phyloP scores from a whole-genome alignment of 2,888 invertebrate genomes.

The Furcula furcula region DNA sequence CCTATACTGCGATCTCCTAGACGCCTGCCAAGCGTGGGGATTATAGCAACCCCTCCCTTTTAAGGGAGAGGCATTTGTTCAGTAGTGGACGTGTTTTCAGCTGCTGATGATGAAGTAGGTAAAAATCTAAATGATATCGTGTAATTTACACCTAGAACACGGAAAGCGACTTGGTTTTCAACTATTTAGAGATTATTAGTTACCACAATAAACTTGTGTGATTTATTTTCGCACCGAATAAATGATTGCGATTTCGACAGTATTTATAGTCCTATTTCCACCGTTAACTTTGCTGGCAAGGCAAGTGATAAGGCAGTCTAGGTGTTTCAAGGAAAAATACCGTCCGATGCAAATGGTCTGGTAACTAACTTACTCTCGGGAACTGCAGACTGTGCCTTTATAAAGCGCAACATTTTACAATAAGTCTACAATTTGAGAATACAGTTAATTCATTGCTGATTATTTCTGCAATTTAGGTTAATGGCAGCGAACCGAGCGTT shows the following conservation, averaged over 20 bases:
- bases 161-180: too few species aligned
- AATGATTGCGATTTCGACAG: constrained; percentile 21
- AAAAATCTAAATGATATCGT: too few species aligned
- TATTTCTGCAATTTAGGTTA: not conserved
- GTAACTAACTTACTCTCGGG: constrained; percentile 54
- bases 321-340: constrained; percentile 65
- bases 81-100: too few species aligned
- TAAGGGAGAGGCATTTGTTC: too few species aligned
- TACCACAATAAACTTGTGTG: too few species aligned
- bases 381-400: constrained; percentile 53
- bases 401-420: constrained; percentile 28
- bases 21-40: too few species aligned
- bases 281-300: constrained; percentile 44
- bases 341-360: constrained; percentile 63
- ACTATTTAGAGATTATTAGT: too few species aligned
- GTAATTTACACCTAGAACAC: too few species aligned
- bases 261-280: constrained; percentile 26
- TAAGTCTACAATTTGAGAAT: constrained; percentile 2
- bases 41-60: too few species aligned
- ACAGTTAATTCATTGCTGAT: constrained; percentile 22
- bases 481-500: not conserved
- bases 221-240: constrained; percentile 2
- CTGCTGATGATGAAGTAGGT: too few species aligned
- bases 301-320: constrained; percentile 40
- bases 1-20: too few species aligned